Base-by-base conservation (phyloP, 2,888 invertebrate genomes). In the Drosophila prolongata region DNA sequence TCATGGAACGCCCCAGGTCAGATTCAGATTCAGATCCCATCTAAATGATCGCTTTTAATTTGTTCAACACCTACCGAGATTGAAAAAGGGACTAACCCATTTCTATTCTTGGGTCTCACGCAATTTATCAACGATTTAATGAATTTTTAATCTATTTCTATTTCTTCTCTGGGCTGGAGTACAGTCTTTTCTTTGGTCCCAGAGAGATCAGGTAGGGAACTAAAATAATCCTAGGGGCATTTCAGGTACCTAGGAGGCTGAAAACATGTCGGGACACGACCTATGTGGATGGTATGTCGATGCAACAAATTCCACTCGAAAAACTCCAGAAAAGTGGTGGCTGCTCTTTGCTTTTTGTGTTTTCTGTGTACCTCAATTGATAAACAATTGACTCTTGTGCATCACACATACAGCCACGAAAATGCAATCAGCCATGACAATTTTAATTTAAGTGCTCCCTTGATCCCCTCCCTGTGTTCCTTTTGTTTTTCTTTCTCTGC, bases 121-220 rank as follows among this genome's bases (percentile, higher is more conserved):
- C 87, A 75, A 87, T 82, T 81, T 87, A 81, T 82, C 85, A 87
- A 65, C 73, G 74, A 62, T 80, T 65, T 83, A 83, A 83, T 83
- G 82, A 56, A 77, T 81, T 81, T 83, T 83, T 81, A 83, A 83
- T 84, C 75, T 87, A 75, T 82, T 80, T 76, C 44, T 44, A 16
- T 70, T 65, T 56, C 34, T 47, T 19, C 16, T 19, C 27, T 6
- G n/a, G 30, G 11, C 38, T 55, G 57, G 58, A 70, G 72, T 85
- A 82, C 75, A 70, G 59, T 49, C 66, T 16, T 38, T 72, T 67
- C 67, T 55, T 79, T 69, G 49, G 6, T 47, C 44, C 10, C 61
- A 50, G 38, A 55, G 68, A 59, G 70, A 65, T 54, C 67, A 59
- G 49, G 50, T 64, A 66, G 57, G 16, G 27, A 52, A 37, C 34